Evolutionary conservation across 2,888 invertebrate genomes (phyloP).

Genomic region (Epirrita christyi): DNA sequence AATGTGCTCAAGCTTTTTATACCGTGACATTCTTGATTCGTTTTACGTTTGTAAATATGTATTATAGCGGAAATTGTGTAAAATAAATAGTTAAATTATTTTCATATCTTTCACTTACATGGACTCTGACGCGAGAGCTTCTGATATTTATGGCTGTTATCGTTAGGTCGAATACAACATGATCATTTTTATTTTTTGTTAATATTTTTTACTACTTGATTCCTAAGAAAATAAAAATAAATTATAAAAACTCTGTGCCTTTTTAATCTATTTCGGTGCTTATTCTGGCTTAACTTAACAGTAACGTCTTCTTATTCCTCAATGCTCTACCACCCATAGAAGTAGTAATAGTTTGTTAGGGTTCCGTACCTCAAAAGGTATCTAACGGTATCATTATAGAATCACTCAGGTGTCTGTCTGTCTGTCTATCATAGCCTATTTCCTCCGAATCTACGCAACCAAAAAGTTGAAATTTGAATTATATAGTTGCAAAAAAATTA

Average conservation of each 20-base stretch:
- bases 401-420: too few relatives aligned
- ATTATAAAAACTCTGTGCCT: constrained; percentile 25
- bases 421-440: too few relatives aligned
- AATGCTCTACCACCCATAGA: background rate
- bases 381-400: too few relatives aligned
- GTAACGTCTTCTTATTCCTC: background rate
- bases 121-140: constrained; percentile 25
- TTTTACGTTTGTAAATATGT: constrained; percentile 85
- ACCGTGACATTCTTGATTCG: constrained; percentile 77
- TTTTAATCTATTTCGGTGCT: too few relatives aligned
- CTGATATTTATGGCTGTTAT: constrained; percentile 36
- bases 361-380: too few relatives aligned
- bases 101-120: constrained; percentile 48
- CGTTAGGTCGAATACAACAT: constrained; percentile 33
- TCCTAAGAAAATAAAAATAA: constrained; percentile 41
- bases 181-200: constrained; percentile 37
- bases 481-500: too few relatives aligned
- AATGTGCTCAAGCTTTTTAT: constrained; percentile 77
- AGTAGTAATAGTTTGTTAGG: too few relatives aligned
- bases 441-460: too few relatives aligned
- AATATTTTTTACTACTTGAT: constrained; percentile 39
- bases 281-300: too few relatives aligned
- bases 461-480: too few relatives aligned
- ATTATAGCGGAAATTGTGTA: constrained; percentile 83
- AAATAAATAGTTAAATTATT: constrained; percentile 76